Base-by-base conservation (phyloP, 2,888 invertebrate genomes). In the Drosophila lutescens region DNA sequence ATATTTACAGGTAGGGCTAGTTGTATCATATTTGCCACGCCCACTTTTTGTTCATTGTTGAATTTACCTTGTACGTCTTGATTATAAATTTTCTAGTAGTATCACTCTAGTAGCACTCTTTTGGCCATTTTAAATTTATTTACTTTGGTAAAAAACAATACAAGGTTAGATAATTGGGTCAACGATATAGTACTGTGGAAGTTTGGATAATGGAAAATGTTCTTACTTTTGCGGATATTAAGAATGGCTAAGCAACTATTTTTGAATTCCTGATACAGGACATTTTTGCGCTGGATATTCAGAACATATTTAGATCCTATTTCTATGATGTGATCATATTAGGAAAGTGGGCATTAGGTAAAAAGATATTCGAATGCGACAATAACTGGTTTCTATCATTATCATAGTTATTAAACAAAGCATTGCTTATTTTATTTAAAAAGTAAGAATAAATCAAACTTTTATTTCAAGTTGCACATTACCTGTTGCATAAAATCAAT, bases 401-500 rank as follows among this genome's bases (percentile, higher is more conserved):
- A 26, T 26, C 26, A 6, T 26, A 26, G 26, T 26, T 26, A 6
- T 6, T 2, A 26, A 26, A 5, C 26, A 26, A 26, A 26, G 6
- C 26, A 26, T 26, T 26, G 26, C 6, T 1, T 26, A 26, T 26
- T 26, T 26, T 40, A 15, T 15, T 40, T 8, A 0, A 15, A 1
- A 15, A 17, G 15, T 40, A 5, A 1, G 2, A 17, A 10, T 10
- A 10, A 9, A 9, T 15, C 15, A 9, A 10, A 10, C 10, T 41
- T 10, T 10, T 17, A 20, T 4, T 17, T 10, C 40, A 1, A 15
- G 4, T 4, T 17, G 40, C 40, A 40, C 15, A 40, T 26, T 26
- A 46, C 53, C 53, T 53, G 53, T 53, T 53, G 53, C 40, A 15
- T 26, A 40, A 46, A 40, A 30, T 9, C 1, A n/a, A n/a, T 46